phyloP scores from a whole-genome alignment of 2,113 vertebrate genomes.

The Scomber japonicus region DNA sequence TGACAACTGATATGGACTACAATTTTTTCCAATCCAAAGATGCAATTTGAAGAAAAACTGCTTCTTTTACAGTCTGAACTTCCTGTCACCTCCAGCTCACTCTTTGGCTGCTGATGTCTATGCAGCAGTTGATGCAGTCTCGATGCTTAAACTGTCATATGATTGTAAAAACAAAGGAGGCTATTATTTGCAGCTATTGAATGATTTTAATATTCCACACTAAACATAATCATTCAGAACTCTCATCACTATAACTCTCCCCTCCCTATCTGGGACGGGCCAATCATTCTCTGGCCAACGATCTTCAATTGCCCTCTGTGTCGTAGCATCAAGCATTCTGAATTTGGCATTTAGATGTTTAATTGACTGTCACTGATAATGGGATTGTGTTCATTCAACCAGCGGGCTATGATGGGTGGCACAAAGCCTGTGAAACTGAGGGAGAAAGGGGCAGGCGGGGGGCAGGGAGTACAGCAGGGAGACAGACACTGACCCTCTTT shows the following conservation, averaged over 20 bases:
- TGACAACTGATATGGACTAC: not conserved
- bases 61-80: no score
- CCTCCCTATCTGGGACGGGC: constrained; percentile 1
- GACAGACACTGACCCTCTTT: constrained; percentile 9
- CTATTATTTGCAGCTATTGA: not conserved
- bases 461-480: not conserved
- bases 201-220: not conserved
- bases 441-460: constrained; percentile 6
- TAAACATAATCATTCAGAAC: constrained; percentile 3
- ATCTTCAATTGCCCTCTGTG: constrained; percentile 66
- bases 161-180: not conserved
- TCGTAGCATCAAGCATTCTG: constrained; percentile 56
- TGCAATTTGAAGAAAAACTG: constrained; percentile 1
- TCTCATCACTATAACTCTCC: constrained; percentile 3
- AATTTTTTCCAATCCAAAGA: not conserved
- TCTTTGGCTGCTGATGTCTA: not conserved
- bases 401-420: constrained; percentile 36
- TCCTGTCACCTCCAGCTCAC: not conserved
- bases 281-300: constrained; percentile 48
- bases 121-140: not conserved
- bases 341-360: constrained; percentile 79
- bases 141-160: not conserved
- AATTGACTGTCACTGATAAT: constrained; percentile 81
- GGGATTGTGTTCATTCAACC: constrained; percentile 73
- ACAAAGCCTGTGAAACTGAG: constrained; percentile 38